Conservation (phyloP, 1,140 invertebrate genomes). For the Vanessa atalanta region DNA sequence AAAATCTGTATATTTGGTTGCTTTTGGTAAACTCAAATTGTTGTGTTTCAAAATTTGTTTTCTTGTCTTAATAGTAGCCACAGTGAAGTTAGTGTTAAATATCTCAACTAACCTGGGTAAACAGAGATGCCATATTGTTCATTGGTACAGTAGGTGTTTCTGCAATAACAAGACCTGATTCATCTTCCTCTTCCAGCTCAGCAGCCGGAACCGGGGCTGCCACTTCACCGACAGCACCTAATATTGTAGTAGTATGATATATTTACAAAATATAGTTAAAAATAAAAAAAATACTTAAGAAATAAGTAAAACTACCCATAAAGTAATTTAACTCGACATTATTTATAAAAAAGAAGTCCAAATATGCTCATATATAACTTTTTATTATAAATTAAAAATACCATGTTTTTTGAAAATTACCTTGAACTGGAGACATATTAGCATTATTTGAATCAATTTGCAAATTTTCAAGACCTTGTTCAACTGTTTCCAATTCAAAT, state of each 20-base stretch:
- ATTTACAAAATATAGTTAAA: too few species aligned
- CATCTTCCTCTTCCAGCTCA: conserved; percentile 71
- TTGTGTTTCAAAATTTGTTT: too few species aligned
- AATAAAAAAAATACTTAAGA: too few species aligned
- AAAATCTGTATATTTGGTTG: too few species aligned
- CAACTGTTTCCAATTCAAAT: conserved; percentile 67
- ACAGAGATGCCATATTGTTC: conserved; percentile 61
- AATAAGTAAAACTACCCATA: too few species aligned
- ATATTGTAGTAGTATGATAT: background rate
- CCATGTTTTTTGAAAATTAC: conserved; percentile 38
- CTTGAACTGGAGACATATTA: conserved; percentile 71
- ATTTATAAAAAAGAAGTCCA: too few species aligned
- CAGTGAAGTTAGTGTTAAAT: background rate
- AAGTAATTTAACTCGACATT: too few species aligned
- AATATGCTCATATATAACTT: too few species aligned
- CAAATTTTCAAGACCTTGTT: conserved; percentile 70
- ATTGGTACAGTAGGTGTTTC: conserved; percentile 63
- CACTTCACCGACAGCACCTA: conserved; percentile 67
- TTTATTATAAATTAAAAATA: background rate
- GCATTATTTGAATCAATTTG: conserved; percentile 75
- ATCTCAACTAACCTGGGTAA: conserved; percentile 58
- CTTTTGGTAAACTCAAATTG: too few species aligned
- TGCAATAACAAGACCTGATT: conserved; percentile 65
- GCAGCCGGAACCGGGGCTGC: conserved; percentile 62
- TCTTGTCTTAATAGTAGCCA: too few species aligned